A percentile compares a stretch with the other conserved stretches of the same genome.
Evolutionary conservation across 2,797 vertebrate species (phyloP).

Genomic region (Tapirus indicus): DNA sequence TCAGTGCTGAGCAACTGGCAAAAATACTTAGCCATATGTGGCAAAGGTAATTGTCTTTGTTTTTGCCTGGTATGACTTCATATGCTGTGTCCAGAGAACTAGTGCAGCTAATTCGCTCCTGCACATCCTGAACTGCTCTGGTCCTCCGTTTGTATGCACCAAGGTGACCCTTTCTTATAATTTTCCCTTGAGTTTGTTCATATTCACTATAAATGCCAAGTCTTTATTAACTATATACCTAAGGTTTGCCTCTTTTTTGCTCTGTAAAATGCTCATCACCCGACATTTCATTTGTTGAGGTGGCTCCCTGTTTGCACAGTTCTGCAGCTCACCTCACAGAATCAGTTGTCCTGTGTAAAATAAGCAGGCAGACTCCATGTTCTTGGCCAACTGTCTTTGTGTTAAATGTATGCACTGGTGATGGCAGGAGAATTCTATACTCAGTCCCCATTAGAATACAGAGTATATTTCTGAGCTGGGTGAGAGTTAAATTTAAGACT

Average conservation of each 20-base stretch:
- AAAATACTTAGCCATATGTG: constrained; percentile 38
- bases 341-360: neutral
- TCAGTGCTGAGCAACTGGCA: constrained; percentile 11
- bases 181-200: neutral
- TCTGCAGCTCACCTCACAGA: neutral
- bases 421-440: neutral
- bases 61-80: neutral
- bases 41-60: constrained; percentile 41
- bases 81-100: neutral
- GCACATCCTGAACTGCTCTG: neutral
- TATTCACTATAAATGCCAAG: neutral
- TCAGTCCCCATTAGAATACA: neutral
- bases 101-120: neutral
- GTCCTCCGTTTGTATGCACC: neutral
- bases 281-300: neutral
- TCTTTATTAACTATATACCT: neutral
- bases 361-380: neutral
- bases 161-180: neutral
- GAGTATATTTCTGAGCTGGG: neutral
- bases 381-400: neutral
- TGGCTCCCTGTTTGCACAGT: neutral
- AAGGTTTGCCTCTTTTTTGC: neutral
- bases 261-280: neutral
- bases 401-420: neutral
- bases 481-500: neutral